Conservation (phyloP, 2,797 vertebrate species). For the Phrynocephalus guinanensis region DNA sequence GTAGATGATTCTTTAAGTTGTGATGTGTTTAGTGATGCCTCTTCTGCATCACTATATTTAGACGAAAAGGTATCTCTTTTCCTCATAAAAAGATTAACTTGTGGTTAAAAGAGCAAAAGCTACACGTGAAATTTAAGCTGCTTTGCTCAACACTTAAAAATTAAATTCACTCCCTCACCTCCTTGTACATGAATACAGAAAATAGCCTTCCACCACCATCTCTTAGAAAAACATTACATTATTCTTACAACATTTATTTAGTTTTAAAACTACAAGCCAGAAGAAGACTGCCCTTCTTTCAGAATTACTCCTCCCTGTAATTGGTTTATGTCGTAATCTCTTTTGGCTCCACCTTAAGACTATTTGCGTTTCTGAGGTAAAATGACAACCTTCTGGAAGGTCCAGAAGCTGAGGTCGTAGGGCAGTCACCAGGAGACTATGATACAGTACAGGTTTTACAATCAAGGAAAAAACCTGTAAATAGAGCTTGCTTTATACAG, state of each 20-base stretch:
- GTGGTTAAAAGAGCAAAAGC: neutral
- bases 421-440: conserved; percentile 60
- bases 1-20: neutral
- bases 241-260: conserved; percentile 73
- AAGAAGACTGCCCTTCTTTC: conserved; percentile 48
- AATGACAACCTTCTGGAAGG: conserved; percentile 64
- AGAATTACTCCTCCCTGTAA: conserved; percentile 66
- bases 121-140: neutral
- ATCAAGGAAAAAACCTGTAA: conserved; percentile 66
- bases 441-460: conserved; percentile 68
- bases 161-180: conserved; percentile 13
- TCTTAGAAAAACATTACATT: conserved; percentile 73
- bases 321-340: conserved; percentile 67
- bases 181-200: conserved; percentile 54
- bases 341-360: conserved; percentile 68
- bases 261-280: conserved; percentile 66
- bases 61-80: neutral
- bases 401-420: conserved; percentile 26
- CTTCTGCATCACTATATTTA: neutral
- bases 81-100: neutral
- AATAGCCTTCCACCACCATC: conserved; percentile 57
- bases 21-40: neutral
- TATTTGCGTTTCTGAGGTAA: conserved; percentile 64
- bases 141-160: conserved; percentile 35
- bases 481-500: conserved; percentile 72